Conservation (phyloP, 1,140 invertebrate species). For the Neodiprion fabricii region DNA sequence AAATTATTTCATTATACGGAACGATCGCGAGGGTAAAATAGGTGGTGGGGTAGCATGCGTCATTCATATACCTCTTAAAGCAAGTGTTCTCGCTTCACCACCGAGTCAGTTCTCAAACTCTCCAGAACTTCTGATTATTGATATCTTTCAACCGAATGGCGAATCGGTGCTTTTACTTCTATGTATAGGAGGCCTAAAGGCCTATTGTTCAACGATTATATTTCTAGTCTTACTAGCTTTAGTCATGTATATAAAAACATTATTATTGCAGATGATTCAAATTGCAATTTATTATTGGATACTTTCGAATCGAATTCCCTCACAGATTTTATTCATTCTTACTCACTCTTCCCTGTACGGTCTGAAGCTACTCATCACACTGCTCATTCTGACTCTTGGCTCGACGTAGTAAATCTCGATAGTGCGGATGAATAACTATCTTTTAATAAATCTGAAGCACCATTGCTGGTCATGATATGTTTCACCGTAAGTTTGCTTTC, state of each 20-base stretch:
- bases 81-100: neutral
- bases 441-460: no score
- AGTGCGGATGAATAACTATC: neutral
- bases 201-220: neutral
- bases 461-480: neutral
- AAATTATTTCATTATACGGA: neutral
- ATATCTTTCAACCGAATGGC: neutral
- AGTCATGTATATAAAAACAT: no score
- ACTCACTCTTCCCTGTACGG: neutral
- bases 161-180: neutral
- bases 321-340: neutral
- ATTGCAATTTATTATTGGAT: neutral
- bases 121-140: neutral
- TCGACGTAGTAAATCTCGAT: neutral
- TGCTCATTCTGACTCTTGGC: neutral
- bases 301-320: neutral
- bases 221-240: neutral
- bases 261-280: no score
- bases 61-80: neutral
- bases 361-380: neutral
- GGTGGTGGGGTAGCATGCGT: neutral
- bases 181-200: neutral
- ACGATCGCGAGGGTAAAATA: neutral
- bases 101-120: neutral
- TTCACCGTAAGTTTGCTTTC: neutral